Percentiles rank a stretch among this genome's conserved stretches.
These are phyloP conservation scores for Agrotis exclamationis DNA, from an alignment of 2,888 invertebrate genomes.

Conservation along the genomic window DNA sequence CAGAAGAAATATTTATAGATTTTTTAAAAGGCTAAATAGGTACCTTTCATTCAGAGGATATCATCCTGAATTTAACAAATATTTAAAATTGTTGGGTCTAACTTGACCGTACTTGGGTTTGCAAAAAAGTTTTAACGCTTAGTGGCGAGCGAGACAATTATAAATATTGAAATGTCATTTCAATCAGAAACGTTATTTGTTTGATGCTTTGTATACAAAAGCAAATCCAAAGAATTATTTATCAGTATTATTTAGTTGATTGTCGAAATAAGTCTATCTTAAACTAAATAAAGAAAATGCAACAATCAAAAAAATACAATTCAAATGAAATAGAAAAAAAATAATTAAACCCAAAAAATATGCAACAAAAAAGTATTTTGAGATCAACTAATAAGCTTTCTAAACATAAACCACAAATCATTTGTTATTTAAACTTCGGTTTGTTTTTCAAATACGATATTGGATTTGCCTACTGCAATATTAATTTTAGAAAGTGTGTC, in stretches of 20 bases:
- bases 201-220: not conserved
- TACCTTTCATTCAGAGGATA: too few relatives aligned
- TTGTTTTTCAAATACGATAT: constrained; percentile 22
- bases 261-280: not conserved
- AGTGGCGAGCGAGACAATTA: too few relatives aligned
- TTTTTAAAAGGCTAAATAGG: not conserved
- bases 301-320: not conserved
- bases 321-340: too few relatives aligned
- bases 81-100: not conserved
- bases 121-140: not conserved
- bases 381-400: not conserved
- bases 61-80: not conserved
- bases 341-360: too few relatives aligned
- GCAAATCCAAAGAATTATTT: not conserved
- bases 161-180: not conserved
- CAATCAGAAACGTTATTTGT: not conserved
- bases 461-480: constrained; percentile 36
- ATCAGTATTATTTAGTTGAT: not conserved
- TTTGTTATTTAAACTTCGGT: constrained; percentile 4
- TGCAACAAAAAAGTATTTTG: not conserved
- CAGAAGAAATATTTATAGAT: not conserved
- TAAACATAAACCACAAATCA: constrained; percentile 15
- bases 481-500: constrained; percentile 29
- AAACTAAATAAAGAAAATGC: not conserved
- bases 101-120: not conserved